These are phyloP conservation scores for Cyprinodon diabolis DNA, from an alignment of 2,797 vertebrate species.

Conservation along the genomic window DNA sequence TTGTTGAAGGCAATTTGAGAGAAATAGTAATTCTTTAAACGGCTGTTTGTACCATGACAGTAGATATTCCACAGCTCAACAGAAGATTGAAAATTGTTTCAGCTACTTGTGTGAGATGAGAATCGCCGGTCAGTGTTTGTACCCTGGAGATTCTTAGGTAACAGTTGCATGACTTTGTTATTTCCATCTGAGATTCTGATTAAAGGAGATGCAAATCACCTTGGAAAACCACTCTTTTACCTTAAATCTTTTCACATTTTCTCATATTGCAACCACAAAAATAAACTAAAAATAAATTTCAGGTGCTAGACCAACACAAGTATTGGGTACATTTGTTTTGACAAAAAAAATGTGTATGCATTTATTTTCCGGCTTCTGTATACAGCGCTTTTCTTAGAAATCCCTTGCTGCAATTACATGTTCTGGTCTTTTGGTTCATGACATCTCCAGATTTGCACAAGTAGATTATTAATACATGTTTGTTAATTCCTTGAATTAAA, in stretches of 20 bases:
- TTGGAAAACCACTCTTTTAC: background rate
- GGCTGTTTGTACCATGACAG: background rate
- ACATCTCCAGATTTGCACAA: background rate
- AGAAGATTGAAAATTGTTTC: constrained; percentile 30
- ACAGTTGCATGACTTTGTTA: constrained; percentile 50
- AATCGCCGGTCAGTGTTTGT: constrained; percentile 43
- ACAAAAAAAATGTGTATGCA: background rate
- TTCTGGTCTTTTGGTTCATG: background rate
- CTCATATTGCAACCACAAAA: background rate
- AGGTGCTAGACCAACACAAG: background rate
- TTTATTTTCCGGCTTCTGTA: background rate
- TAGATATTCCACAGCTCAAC: background rate
- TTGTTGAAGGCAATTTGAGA: background rate
- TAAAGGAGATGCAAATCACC: constrained; percentile 4
- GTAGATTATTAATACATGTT: background rate
- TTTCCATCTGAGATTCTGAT: constrained; percentile 61
- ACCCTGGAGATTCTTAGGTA: constrained; percentile 39
- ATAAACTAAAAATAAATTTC: too few species aligned
- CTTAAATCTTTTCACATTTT: background rate
- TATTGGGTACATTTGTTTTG: background rate
- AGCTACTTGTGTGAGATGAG: constrained; percentile 33
- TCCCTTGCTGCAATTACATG: background rate
- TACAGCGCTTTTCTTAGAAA: background rate
- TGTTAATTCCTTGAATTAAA: background rate
- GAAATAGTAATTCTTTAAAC: background rate